Conservation (phyloP, 2,113 vertebrate species). For the Malurus melanocephalus region DNA sequence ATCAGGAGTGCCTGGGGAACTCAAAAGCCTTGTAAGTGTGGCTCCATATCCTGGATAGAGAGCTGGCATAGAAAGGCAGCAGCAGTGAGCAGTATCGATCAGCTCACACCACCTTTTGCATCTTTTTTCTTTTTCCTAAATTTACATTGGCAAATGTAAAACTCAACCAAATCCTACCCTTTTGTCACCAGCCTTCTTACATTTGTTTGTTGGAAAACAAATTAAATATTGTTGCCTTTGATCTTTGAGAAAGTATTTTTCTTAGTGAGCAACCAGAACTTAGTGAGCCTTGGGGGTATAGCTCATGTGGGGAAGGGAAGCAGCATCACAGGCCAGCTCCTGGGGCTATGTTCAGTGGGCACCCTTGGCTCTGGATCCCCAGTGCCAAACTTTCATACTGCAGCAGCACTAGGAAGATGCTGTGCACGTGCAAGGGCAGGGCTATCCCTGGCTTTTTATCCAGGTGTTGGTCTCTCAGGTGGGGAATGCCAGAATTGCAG, state of each 20-base stretch:
- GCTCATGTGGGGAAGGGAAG: background rate
- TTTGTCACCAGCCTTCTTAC: background rate
- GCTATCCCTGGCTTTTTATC: background rate
- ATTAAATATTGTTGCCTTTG: background rate
- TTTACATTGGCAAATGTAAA: background rate
- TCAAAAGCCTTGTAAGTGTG: background rate
- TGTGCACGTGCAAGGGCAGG: background rate
- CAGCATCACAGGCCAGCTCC: background rate
- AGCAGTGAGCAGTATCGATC: rapidly evolving
- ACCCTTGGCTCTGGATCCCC: background rate
- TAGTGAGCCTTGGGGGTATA: background rate
- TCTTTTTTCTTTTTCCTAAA: background rate
- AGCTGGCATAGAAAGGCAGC: background rate
- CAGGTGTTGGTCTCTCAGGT: background rate
- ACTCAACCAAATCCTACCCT: background rate
- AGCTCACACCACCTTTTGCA: background rate
- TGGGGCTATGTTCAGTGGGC: background rate
- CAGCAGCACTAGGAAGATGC: background rate
- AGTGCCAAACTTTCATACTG: background rate
- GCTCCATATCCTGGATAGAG: background rate
- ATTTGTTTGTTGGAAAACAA: background rate
- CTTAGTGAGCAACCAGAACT: background rate
- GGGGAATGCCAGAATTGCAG: background rate
- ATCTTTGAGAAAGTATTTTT: background rate
- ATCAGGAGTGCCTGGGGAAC: background rate